Evolutionary conservation across 2,888 invertebrate genomes (phyloP).

Genomic region (Parapristionchus giblindavisi): DNA sequence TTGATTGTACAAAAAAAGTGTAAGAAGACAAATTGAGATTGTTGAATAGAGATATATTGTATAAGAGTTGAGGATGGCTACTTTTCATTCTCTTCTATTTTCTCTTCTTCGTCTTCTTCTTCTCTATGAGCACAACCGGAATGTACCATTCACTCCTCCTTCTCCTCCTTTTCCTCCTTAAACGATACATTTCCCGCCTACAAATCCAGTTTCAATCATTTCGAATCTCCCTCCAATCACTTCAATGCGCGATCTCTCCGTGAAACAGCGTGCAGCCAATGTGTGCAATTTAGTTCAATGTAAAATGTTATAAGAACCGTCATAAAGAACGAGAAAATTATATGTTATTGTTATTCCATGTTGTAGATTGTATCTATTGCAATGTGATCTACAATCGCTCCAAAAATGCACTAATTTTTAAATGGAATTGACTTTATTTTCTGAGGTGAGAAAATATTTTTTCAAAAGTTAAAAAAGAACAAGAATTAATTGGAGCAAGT

Average conservation of each 20-base stretch:
- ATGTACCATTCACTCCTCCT: slow-evolving; percentile 18
- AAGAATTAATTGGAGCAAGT: no score
- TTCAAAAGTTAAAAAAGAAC: no score
- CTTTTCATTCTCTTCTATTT: neutral
- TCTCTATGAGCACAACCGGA: slow-evolving; percentile 35
- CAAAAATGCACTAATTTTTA: no score
- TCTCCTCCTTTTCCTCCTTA: slow-evolving; percentile 22
- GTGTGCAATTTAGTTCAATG: no score
- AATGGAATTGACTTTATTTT: no score
- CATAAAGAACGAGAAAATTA: no score
- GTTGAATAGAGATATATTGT: slow-evolving; percentile 12
- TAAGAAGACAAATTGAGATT: neutral
- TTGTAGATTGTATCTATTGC: no score
- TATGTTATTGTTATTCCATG: no score
- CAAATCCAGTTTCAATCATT: neutral
- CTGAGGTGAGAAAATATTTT: no score
- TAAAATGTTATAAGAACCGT: no score
- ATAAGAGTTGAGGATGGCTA: slow-evolving; percentile 2
- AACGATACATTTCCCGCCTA: slow-evolving; percentile 20
- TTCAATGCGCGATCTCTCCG: neutral
- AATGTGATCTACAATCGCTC: no score
- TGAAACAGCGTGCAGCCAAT: no score
- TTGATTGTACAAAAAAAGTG: neutral
- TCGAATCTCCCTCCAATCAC: slow-evolving; percentile 11
- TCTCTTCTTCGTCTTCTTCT: slow-evolving; percentile 1